Evolutionary conservation across 1,140 invertebrate species (phyloP).

Genomic region (Trichogramma pretiosum): DNA sequence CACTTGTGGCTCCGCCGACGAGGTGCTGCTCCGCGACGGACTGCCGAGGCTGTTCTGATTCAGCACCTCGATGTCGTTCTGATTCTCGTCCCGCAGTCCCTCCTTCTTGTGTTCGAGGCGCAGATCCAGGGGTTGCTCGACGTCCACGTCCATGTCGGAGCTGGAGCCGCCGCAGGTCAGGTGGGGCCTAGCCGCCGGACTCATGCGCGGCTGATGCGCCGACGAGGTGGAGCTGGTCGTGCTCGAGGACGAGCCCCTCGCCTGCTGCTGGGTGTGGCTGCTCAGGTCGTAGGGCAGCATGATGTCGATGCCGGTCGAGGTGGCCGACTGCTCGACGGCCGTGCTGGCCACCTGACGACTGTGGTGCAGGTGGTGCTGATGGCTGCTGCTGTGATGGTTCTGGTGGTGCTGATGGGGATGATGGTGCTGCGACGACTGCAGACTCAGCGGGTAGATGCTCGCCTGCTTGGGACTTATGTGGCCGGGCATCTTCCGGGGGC

Average conservation of each 20-base stretch:
- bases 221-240: conserved; percentile 5
- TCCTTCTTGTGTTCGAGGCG: conserved; percentile 71
- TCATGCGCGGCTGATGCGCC: conserved; percentile 48
- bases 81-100: conserved; percentile 65
- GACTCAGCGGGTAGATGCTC: conserved; percentile 58
- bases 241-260: conserved; percentile 23
- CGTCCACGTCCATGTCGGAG: conserved; percentile 35
- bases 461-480: conserved; percentile 63
- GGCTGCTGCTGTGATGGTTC: too few relatives aligned
- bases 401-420: too few relatives aligned
- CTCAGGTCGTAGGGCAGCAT: conserved; percentile 54
- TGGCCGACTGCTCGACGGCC: too few relatives aligned
- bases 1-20: neutral
- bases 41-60: conserved; percentile 38
- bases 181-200: conserved; percentile 43
- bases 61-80: conserved; percentile 40
- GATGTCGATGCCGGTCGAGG: conserved; percentile 24
- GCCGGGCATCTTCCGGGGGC: conserved; percentile 63
- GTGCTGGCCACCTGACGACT: neutral
- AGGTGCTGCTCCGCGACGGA: too few relatives aligned
- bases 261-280: conserved; percentile 24
- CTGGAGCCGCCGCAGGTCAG: conserved; percentile 18
- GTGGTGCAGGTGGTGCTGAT: too few relatives aligned
- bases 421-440: conserved; percentile 25
- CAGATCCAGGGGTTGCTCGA: conserved; percentile 65